Evolutionary conservation across 2,888 invertebrate genomes (phyloP), one percentile per base, ranked within the genome.

Genomic region (Dorcus parallelipipedus): DNA sequence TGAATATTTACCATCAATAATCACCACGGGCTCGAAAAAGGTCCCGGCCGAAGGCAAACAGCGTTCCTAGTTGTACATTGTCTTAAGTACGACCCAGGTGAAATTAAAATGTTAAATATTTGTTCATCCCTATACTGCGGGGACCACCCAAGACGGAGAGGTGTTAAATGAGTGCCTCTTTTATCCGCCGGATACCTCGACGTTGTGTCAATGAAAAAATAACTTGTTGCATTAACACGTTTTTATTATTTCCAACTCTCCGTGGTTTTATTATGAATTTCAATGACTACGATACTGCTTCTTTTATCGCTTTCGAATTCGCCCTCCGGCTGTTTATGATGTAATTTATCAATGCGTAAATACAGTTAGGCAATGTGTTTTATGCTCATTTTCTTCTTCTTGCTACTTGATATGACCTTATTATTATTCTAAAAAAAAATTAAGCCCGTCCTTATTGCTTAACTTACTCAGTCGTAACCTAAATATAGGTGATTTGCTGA

Each of bases 161-260:
- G 71, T 71, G 71, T 66, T 71, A 71, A 71, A 68, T 62, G 67
- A 59, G 54, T 52, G 54, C 49, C 54, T 49, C 61, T 61, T 63
- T 61, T 61, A 58, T 58, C 49, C 52, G 55, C 55, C 52, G 51
- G 64, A 65, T 69, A 67, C 67, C 63, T 63, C 59, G 64, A 59
- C 64, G 62, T 38, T 47, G 56, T 69, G 68, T 69, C 70, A 69
- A 70, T 71, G 68, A 66, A 71, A 71, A 72, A 73, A 72, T 71
- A 69, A 71, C 68, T 67, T 63, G 66, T 69, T 74, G 74, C 76
- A 76, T 76, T 76, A 76, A 76, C 76, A 76, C 75, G 45, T 74
- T 75, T 73, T 71, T 73, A 73, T 74, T 71, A 67, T 69, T 59
- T 49, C 52, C 52, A 59, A 53, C 56, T 59, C 56, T 55, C 47